These are phyloP conservation scores for Sylvilagus bachmani DNA, from an alignment of 2,113 vertebrate genomes.

Conservation along the genomic window DNA sequence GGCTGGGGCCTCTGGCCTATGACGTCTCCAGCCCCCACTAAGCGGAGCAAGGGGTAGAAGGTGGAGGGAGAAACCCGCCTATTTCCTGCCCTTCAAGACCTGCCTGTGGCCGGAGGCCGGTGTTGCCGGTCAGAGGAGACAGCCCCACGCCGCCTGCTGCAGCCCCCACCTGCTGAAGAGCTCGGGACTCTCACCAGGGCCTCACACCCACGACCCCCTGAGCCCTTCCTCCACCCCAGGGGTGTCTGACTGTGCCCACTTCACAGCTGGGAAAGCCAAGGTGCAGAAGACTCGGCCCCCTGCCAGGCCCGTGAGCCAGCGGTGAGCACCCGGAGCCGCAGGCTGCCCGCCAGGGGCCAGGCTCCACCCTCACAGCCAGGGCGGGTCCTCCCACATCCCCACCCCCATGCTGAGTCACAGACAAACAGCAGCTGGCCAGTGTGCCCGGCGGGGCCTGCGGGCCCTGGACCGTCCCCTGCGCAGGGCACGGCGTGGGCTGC, in stretches of 20 bases:
- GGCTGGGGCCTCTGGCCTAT: no score
- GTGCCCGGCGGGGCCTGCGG: background rate
- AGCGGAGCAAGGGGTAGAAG: background rate
- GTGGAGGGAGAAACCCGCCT: background rate
- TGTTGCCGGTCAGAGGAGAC: background rate
- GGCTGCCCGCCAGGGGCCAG: no score
- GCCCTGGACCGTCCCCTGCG: background rate
- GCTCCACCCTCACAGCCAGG: background rate
- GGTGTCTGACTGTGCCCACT: background rate
- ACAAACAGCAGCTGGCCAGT: constrained; percentile 64
- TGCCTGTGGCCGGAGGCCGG: rapidly evolving
- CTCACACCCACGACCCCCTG: rapidly evolving
- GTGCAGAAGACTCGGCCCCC: background rate
- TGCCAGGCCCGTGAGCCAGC: background rate
- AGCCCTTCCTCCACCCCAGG: background rate
- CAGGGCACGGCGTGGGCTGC: background rate
- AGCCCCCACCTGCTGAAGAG: no score
- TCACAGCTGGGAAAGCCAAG: background rate
- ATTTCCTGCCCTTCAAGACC: background rate
- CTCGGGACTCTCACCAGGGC: rapidly evolving
- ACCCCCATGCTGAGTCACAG: constrained; percentile 81
- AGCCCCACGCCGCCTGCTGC: background rate
- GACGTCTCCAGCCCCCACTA: no score
- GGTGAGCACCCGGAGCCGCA: rapidly evolving
- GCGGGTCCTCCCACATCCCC: constrained; percentile 26